Evolutionary conservation across 2,888 invertebrate genomes (phyloP).

Genomic region (Drosophila peninsularis): DNA sequence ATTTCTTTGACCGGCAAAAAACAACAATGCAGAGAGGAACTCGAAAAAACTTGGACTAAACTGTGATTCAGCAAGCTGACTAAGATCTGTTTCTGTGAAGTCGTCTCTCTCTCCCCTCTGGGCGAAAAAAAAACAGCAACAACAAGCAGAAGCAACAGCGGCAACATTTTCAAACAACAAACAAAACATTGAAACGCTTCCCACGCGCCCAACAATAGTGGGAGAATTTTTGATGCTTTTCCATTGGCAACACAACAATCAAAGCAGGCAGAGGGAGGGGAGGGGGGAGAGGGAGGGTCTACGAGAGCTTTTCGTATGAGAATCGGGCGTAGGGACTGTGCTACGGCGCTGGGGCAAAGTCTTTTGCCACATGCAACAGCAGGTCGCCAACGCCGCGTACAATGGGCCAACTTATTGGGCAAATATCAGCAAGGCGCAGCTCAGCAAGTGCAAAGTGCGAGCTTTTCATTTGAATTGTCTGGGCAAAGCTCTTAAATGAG

Average conservation of each 20-base stretch:
- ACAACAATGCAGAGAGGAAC: not conserved
- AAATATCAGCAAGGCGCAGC: not conserved
- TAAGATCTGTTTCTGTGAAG: not conserved
- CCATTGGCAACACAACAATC: conserved; percentile 64
- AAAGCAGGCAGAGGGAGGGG: conserved; percentile 8
- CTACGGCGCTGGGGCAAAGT: conserved; percentile 40
- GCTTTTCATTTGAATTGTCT: too few species aligned
- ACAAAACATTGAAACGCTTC: conserved; percentile 75
- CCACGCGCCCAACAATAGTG: conserved; percentile 73
- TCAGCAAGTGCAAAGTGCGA: not conserved
- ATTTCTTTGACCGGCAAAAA: conserved; percentile 48
- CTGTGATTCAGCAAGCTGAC: conserved; percentile 35
- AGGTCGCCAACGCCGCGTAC: conserved; percentile 31
- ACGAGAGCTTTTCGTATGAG: conserved; percentile 1
- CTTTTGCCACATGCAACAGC: conserved; percentile 71
- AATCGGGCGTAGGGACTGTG: not conserved
- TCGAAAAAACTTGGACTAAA: conserved; percentile 25
- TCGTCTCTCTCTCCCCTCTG: conserved; percentile 3
- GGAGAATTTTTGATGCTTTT: conserved; percentile 71
- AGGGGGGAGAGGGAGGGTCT: not conserved
- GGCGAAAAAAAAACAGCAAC: conserved; percentile 37
- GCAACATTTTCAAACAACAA: conserved; percentile 46
- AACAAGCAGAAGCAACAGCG: conserved; percentile 19
- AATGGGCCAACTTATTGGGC: conserved; percentile 16
- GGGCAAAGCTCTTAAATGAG: too few species aligned